phyloP scores from a whole-genome alignment of 92 coral and sea anemone species.

The Galaxea fascicularis region DNA sequence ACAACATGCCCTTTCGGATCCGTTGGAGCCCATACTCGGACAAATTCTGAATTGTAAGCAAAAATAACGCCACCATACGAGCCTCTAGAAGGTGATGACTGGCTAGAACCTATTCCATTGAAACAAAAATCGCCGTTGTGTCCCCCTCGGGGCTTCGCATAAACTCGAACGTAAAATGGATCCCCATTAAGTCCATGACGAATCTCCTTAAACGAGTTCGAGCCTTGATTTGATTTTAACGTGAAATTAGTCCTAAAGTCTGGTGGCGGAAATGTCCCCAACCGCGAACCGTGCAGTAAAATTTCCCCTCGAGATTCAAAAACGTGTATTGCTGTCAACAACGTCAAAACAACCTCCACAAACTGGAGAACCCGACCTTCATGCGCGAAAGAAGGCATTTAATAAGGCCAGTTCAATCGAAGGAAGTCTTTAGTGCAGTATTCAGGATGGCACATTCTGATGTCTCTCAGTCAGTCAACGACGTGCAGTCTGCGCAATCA shows the following conservation, averaged over 20 bases:
- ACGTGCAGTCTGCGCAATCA: neutral
- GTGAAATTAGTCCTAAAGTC: constrained; percentile 86
- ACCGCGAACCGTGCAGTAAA: constrained; percentile 72
- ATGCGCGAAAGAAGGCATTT: constrained; percentile 39
- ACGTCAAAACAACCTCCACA: constrained; percentile 49
- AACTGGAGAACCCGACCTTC: constrained; percentile 32
- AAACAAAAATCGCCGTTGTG: constrained; percentile 81
- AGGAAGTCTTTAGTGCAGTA: neutral
- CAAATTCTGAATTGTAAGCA: constrained; percentile 87
- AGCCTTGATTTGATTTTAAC: constrained; percentile 81
- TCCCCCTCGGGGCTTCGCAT: constrained; percentile 75
- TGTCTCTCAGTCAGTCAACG: constrained; percentile 12
- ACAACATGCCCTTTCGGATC: constrained; percentile 78
- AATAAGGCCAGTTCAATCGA: constrained; percentile 19
- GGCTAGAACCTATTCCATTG: constrained; percentile 91
- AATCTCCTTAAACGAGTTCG: constrained; percentile 85
- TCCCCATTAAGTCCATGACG: constrained; percentile 80
- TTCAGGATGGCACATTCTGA: constrained; percentile 27
- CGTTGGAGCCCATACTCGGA: constrained; percentile 96
- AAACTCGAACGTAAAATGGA: constrained; percentile 97
- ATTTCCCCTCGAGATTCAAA: constrained; percentile 36
- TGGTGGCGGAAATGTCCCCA: constrained; percentile 85
- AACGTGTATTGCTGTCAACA: constrained; percentile 34
- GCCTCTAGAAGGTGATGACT: constrained; percentile 73
- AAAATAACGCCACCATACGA: constrained; percentile 90